Evolutionary conservation across 1,140 invertebrate genomes (phyloP), one percentile per base, ranked within the genome.

Genomic region (Bradysia coprophila): DNA sequence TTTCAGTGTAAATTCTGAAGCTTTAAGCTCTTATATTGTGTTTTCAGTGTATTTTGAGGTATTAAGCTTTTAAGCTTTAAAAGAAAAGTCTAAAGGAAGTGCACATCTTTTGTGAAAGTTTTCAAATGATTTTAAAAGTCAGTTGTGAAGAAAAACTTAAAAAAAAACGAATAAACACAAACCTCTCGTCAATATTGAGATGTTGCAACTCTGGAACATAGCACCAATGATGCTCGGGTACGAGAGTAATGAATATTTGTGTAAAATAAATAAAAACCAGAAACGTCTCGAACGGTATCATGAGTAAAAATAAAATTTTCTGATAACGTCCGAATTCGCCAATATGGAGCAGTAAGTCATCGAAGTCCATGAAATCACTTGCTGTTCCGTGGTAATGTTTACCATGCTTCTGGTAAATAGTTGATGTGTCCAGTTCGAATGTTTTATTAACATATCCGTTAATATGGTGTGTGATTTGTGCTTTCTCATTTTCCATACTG

Each of bases 321-420:
- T 94, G 90, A 61, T 90, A 93, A 37, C 69, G 61, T 18, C 88
- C 88, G 55, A 92, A 91, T 49, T 86, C 85, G 0, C 89, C 89
- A 20, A 93, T 70, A 51, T 86, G 65, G 0, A 81, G 78, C 34
- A 92, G 57, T 9, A 91, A 59, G 43, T 87, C 82, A 54, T 93
- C 87, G 43, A 92, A 82, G 51, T 91, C 84, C 40, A 78, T 58
- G 31, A 59, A 18, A n/a, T n/a, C n/a, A n/a, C n/a, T n/a, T n/a
- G n/a, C n/a, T n/a, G n/a, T n/a, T n/a, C n/a, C n/a, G n/a, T n/a
- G n/a, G n/a, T n/a, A n/a, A n/a, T n/a, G n/a, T n/a, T n/a, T n/a
- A n/a, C n/a, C n/a, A n/a, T n/a, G n/a, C n/a, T n/a, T n/a, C n/a
- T n/a, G n/a, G n/a, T n/a, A n/a, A n/a, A n/a, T n/a, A n/a, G n/a